Base-by-base conservation (phyloP, 2,888 invertebrate genomes). In the Pantelozetes paolii region DNA sequence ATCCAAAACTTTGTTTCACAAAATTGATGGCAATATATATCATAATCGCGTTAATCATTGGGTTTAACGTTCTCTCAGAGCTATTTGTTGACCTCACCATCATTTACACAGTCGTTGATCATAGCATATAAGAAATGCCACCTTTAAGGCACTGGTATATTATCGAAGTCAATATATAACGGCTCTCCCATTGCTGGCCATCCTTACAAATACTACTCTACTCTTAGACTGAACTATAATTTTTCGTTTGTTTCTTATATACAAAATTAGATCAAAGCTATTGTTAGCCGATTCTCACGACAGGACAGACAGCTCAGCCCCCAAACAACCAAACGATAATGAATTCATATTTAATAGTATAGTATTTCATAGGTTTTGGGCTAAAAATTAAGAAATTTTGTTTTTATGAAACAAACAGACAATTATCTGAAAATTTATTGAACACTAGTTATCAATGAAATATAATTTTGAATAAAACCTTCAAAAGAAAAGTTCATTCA, bases 1-100 rank as follows among this genome's bases (percentile, higher is more conserved):
- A 11, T 3, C 20, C 6, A 57, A 23, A 15, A 20, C 6, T 15
- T 48, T 20, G 20, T n/a, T n/a, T 26, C 26, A 57, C 26, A 57
- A 57, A 57, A 57, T 57, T 57, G 57, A 57, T 57, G 28, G 57
- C 57, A 57, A 57, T 57, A 57, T 57, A 57, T 57, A 57, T 57
- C 57, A 57, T 57, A 57, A 57, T 57, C 57, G 26, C 57, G 57
- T 57, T 57, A 57, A 57, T 57, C 57, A 57, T 26, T 57, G 20
- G 26, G 23, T 57, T 57, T 57, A 57, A 57, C 57, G 28, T 57
- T 26, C 26, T n/a, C 26, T 57, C 11, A 23, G 57, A n/a, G 57
- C 57, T 57, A 57, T 57, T 57, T 57, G 57, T 57, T 57, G 57
- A 57, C 57, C 57, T 57, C 23, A 57, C 57, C 57, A 57, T 57